These are phyloP conservation scores for Eupithecia exiguata DNA, from an alignment of 2,888 invertebrate species.

Conservation along the genomic window DNA sequence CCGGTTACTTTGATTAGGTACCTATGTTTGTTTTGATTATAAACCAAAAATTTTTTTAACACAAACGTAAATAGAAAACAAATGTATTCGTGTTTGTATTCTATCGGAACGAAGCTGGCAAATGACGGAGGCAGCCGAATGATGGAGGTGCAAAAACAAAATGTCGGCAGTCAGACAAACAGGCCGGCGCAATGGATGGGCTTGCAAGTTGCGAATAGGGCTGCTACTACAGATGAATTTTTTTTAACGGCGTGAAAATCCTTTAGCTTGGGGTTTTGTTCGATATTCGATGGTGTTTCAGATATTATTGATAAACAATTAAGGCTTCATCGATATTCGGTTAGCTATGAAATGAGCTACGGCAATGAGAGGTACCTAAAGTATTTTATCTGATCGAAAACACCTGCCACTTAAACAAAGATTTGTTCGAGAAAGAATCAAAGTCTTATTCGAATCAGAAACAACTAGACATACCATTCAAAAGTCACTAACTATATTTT, in stretches of 20 bases:
- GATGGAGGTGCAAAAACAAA: conserved; percentile 56
- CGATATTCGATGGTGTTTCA: neutral
- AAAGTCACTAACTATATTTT: too few species aligned
- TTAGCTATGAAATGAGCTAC: neutral
- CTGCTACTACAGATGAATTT: conserved; percentile 11
- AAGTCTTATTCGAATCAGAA: neutral
- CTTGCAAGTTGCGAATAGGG: conserved; percentile 42
- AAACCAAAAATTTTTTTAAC: too few species aligned
- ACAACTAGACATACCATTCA: too few species aligned
- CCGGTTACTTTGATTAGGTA: too few species aligned
- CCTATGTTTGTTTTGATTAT: too few species aligned
- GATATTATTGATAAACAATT: neutral
- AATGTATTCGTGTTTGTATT: conserved; percentile 18
- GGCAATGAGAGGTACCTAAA: neutral
- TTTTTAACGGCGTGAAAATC: neutral
- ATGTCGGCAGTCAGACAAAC: conserved; percentile 51
- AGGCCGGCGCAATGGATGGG: conserved; percentile 51
- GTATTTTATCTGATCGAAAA: neutral
- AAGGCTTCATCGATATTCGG: neutral
- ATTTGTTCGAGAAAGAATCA: neutral
- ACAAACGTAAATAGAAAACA: neutral
- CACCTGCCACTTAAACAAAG: neutral
- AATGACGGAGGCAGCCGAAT: conserved; percentile 49
- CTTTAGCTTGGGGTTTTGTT: neutral
- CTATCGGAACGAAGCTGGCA: conserved; percentile 30